Conservation (phyloP, 1,140 invertebrate genomes). For the Druon quercuslanigerum region DNA sequence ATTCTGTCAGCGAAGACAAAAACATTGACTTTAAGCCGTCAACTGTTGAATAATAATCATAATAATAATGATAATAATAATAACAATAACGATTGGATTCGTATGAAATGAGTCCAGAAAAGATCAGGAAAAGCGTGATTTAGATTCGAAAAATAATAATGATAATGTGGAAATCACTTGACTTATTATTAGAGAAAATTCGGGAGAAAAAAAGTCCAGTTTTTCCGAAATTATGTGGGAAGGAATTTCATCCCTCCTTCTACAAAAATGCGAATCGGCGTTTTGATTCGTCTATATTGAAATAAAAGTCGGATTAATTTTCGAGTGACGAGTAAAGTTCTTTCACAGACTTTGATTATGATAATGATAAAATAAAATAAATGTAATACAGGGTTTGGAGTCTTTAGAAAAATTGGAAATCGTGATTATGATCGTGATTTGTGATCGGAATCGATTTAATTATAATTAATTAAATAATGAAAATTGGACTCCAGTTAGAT, state of each 20-base stretch:
- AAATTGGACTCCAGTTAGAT: background rate
- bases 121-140: background rate
- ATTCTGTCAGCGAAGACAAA: conserved; percentile 35
- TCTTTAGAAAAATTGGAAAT: no score
- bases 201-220: background rate
- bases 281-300: background rate
- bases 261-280: no score
- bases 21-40: conserved; percentile 21
- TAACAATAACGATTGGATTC: conserved; percentile 4
- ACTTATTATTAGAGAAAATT: background rate
- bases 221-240: background rate
- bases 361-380: background rate
- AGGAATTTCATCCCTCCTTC: background rate
- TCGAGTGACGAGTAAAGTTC: conserved; percentile 13
- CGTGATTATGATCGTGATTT: no score
- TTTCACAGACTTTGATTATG: conserved; percentile 1
- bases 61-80: no score
- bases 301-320: background rate
- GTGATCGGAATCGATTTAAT: no score
- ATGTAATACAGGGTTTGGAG: no score
- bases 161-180: background rate
- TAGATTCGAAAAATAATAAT: background rate
- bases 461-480: background rate
- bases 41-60: no score
- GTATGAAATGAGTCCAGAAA: background rate